Evolutionary conservation across 2,888 invertebrate species (phyloP), one percentile per base, ranked within the genome.

Genomic region (Marasmarcha lunaedactyla): DNA sequence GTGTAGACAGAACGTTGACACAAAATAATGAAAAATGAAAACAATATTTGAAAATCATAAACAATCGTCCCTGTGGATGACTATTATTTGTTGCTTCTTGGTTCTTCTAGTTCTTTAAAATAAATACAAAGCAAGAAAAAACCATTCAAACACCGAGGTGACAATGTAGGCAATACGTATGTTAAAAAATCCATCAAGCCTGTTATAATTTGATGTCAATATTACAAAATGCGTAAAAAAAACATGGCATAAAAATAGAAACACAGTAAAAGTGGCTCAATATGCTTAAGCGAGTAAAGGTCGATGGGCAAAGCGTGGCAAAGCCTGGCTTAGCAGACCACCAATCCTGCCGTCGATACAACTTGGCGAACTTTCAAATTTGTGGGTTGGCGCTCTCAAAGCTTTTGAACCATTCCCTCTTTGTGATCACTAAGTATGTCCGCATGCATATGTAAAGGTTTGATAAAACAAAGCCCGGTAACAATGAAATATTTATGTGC

Each of bases 281-380:
- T 41, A 37, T 37, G 36, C 33, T 25, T 36, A 12, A 13, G 12
- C 12, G 47, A 56, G 57, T 50, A 50, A 55, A 47, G 46, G 63
- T 56, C 56, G 49, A 49, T 54, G 55, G 50, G 54, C 50, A 38
- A 15, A 33, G 25, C 38, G 33, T 15, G 45, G 37, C 38, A 34
- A 37, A 40, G 47, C 46, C 41, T 35, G 35, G 35, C 40, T 20
- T 20, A 20, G 20, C 20, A 5, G 20, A 60, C 73, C 69, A 46
- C 72, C 67, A 59, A 59, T 59, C 55, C 54, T 55, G 48, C 59
- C 52, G 63, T 56, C 64, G 59, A 65, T 70, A 64, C 61, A 68
- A 71, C 66, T 76, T 77, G 76, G 76, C 74, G 59, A 72, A 71
- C 66, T 72, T 68, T 77, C 76, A 76, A 77, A 71, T 69, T 66